Base-by-base conservation (phyloP, 2,888 invertebrate species). In the Crocallis elinguaria region DNA sequence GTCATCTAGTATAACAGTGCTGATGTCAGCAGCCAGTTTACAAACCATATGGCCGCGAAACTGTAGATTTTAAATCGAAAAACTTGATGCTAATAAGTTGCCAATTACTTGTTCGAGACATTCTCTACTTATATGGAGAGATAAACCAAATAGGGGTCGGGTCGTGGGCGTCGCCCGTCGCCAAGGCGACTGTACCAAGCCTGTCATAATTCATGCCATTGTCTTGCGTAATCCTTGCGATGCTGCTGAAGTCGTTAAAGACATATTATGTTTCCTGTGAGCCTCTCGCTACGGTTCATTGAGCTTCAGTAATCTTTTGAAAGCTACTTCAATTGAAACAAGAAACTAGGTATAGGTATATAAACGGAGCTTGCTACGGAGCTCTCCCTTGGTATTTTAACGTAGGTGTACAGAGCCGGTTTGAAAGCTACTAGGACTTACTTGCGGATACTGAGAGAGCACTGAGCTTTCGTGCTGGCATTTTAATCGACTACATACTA, bases 41-140 rank as follows among this genome's bases (percentile, higher is more conserved):
- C 17, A 27, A 6, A 46, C 79, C 84, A 86, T 83, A 83, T 86
- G 82, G 84, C 52, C 54, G 52, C 36, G 45, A 46, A 48, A 56
- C 16, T 29, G n/a, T 33, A 29, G 64, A 67, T 73, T 77, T 75
- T 67, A 70, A 57, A 78, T 83, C 74, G 78, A 81, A 81, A 78
- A 77, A 71, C 77, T 73, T 76, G 80, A 82, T 82, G 76, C 67
- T 79, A 82, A 84, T 86, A 72, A 75, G 67, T 48, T 45, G 12
- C 59, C 51, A 60, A 51, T 66, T 66, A 73, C 65, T 67, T 39
- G 75, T 70, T 76, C 67, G 64, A 80, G 73, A 82, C 86, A 74
- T 82, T 86, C 86, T 69, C 82, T 76, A 63, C 86, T 75, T 87
- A 88, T 84, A 88, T 66, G 87, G 87, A 61, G 66, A 77, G 85